Percentiles rank a stretch among this genome's conserved stretches.
Conservation (phyloP, 2,888 invertebrate species). For the Graphium colonna region DNA sequence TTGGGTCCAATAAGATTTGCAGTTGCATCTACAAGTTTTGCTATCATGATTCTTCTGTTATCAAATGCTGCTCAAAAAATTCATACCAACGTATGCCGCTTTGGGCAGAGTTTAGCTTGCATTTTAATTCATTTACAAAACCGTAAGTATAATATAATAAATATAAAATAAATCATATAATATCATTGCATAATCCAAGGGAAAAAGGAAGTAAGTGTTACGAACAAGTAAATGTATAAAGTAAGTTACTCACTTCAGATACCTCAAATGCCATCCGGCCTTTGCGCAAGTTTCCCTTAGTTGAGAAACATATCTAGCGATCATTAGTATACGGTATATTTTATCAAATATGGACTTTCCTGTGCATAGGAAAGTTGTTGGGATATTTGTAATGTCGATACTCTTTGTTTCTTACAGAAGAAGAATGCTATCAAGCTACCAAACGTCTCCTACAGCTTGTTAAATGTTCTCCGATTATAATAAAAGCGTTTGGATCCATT, state of each 20-base stretch:
- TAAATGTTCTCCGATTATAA: conserved; percentile 34
- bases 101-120: neutral
- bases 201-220: neutral
- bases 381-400: too few relatives aligned
- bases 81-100: neutral
- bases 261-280: neutral
- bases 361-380: too few relatives aligned
- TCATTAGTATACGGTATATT: neutral
- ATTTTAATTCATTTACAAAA: neutral
- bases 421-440: conserved; percentile 35
- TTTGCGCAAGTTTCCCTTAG: neutral
- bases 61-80: neutral
- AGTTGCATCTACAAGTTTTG: neutral
- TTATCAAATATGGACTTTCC: neutral
- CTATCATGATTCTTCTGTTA: neutral
- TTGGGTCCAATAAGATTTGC: neutral
- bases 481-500: conserved; percentile 39
- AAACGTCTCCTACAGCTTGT: conserved; percentile 42
- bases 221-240: too few relatives aligned
- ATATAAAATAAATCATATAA: neutral
- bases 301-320: neutral
- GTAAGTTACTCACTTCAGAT: neutral
- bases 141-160: neutral
- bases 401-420: conserved; percentile 35
- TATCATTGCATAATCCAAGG: neutral